Evolutionary conservation across 2,888 invertebrate genomes (phyloP).

Genomic region (Thecocarcelia acutangulata): DNA sequence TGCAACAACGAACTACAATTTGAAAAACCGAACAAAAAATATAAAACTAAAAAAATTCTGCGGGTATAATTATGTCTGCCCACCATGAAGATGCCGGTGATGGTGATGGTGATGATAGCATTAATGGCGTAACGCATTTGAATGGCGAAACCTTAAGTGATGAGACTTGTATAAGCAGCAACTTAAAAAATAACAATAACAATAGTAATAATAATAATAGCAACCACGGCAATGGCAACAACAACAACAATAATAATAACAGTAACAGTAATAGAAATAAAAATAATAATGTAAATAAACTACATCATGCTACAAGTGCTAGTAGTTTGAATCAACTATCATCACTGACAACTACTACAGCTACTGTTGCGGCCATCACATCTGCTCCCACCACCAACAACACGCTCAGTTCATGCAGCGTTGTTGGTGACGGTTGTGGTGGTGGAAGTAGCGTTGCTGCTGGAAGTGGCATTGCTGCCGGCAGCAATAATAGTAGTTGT

Average conservation of each 20-base stretch:
- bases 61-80: constrained; percentile 45
- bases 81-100: constrained; percentile 47
- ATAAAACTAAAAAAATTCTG: constrained; percentile 1
- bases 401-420: constrained; percentile 28
- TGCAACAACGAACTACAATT: constrained; percentile 35
- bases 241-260: constrained; percentile 58
- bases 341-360: constrained; percentile 60
- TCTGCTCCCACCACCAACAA: constrained; percentile 42
- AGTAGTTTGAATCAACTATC: constrained; percentile 58
- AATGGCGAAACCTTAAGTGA: constrained; percentile 75
- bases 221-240: constrained; percentile 26
- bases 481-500: constrained; percentile 36
- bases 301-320: constrained; percentile 27
- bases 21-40: constrained; percentile 13
- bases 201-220: constrained; percentile 56
- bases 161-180: constrained; percentile 59
- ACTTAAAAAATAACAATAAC: constrained; percentile 58
- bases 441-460: not conserved
- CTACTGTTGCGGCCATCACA: constrained; percentile 48
- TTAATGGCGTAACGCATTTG: constrained; percentile 75
- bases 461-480: not conserved
- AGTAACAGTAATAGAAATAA: constrained; percentile 59
- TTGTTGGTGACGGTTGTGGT: not conserved
- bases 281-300: constrained; percentile 49
- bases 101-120: constrained; percentile 70